A percentile compares a stretch with the other conserved stretches of the same genome.
These are phyloP conservation scores for Lophius americanus DNA, from an alignment of 2,797 vertebrate genomes.

Conservation along the genomic window DNA sequence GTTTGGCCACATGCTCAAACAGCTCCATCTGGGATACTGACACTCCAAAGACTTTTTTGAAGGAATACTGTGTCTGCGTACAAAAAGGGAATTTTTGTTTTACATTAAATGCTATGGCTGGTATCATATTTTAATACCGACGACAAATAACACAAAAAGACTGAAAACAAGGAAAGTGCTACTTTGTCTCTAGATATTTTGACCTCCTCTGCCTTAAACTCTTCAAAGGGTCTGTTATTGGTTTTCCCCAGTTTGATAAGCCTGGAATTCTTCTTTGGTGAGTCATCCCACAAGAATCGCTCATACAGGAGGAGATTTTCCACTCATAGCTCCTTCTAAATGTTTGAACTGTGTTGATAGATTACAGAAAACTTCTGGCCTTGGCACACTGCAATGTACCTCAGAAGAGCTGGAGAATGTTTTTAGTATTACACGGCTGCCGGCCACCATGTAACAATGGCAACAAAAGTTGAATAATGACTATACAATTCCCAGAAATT, in stretches of 20 bases:
- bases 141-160: neutral
- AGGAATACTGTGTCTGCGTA: conserved; percentile 92
- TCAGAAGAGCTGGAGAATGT: neutral
- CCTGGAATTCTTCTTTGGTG: neutral
- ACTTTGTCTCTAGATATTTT: neutral
- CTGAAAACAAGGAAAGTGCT: neutral
- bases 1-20: conserved; percentile 90
- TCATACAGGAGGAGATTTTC: neutral
- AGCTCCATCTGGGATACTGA: conserved; percentile 87
- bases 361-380: neutral
- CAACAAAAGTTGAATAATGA: too few relatives aligned
- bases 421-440: neutral
- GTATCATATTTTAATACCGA: neutral
- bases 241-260: neutral
- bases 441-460: neutral
- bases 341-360: neutral
- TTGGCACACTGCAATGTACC: neutral
- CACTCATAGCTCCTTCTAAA: neutral
- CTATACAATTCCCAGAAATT: too few relatives aligned
- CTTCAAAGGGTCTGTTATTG: neutral
- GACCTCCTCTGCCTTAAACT: too few relatives aligned
- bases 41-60: conserved; percentile 93
- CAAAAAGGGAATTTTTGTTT: neutral
- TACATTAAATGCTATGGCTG: neutral
- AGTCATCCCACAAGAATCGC: neutral